Percentiles rank a stretch among this genome's conserved stretches.
Conservation (phyloP, 1,140 invertebrate genomes). For the Aphelinus atriplicis region DNA sequence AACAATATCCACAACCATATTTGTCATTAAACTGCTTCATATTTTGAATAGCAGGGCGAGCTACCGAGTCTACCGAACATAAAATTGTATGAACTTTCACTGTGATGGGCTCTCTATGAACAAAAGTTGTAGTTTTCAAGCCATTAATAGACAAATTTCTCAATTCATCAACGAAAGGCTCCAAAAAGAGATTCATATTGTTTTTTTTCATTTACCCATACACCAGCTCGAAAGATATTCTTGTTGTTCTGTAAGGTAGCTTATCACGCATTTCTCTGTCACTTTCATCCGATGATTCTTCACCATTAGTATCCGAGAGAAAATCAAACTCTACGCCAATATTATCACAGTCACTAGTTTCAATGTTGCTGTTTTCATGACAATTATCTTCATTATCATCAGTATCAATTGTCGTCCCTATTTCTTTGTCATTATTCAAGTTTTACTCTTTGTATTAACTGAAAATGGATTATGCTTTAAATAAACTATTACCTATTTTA, state of each 20-base stretch:
- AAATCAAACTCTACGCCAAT: too few species aligned
- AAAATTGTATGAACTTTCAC: slow-evolving; percentile 22
- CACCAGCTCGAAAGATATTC: slow-evolving; percentile 37
- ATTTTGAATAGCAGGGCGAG: slow-evolving; percentile 4
- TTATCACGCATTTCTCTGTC: too few species aligned
- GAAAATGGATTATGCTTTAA: too few species aligned
- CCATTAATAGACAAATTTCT: slow-evolving; percentile 8
- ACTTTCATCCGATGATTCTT: too few species aligned
- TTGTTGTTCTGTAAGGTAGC: slow-evolving; percentile 35
- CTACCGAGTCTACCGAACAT: slow-evolving; percentile 4
- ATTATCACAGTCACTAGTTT: too few species aligned
- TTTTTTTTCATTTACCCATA: slow-evolving; percentile 28
- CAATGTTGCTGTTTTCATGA: too few species aligned
- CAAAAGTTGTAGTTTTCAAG: not conserved
- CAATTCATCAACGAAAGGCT: slow-evolving; percentile 9
- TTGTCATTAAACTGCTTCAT: slow-evolving; percentile 6
- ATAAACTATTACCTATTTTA: too few species aligned
- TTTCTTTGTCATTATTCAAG: too few species aligned
- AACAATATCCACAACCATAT: slow-evolving; percentile 15
- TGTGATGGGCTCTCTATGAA: not conserved
- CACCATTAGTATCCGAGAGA: too few species aligned
- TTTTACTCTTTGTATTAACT: too few species aligned
- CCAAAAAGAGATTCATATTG: slow-evolving; percentile 7
- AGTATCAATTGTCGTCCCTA: too few species aligned
- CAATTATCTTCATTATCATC: too few species aligned